Percentiles rank a stretch among this genome's conserved stretches.
Evolutionary conservation across 2,888 invertebrate genomes (phyloP).

Genomic region (Eupelmus urozonus): DNA sequence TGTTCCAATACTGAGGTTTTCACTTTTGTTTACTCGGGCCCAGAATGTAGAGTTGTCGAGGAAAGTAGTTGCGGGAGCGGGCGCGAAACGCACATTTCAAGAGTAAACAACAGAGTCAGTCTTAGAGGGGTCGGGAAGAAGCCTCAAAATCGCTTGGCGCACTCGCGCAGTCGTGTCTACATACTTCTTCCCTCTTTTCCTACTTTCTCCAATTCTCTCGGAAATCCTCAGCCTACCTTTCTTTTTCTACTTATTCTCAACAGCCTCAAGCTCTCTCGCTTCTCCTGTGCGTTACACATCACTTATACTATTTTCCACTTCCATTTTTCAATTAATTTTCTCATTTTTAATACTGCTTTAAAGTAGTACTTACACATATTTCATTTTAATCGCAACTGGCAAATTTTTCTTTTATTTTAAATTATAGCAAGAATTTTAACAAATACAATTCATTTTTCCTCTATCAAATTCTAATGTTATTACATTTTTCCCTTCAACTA

Average conservation of each 20-base stretch:
- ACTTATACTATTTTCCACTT: too few relatives aligned
- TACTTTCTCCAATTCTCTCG: neutral
- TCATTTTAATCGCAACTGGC: too few relatives aligned
- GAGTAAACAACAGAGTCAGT: conserved; percentile 71
- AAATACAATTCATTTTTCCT: neutral
- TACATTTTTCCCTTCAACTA: conserved; percentile 1
- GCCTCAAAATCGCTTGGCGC: conserved; percentile 53
- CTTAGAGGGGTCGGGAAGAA: conserved; percentile 67
- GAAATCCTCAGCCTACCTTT: neutral
- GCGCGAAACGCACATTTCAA: conserved; percentile 45
- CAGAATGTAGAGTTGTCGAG: neutral
- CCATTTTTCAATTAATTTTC: too few relatives aligned
- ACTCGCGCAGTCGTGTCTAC: neutral
- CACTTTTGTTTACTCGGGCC: neutral
- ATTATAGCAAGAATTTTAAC: too few relatives aligned
- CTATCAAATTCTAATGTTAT: neutral
- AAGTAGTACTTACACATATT: too few relatives aligned
- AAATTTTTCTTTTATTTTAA: too few relatives aligned
- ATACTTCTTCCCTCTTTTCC: neutral
- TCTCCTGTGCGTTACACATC: neutral
- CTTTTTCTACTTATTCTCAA: neutral
- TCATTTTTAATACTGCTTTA: too few relatives aligned
- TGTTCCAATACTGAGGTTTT: too few relatives aligned
- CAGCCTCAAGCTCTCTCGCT: neutral
- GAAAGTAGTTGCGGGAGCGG: neutral